Conservation (phyloP, 2,113 vertebrate species). For the Corythornis cristatus region DNA sequence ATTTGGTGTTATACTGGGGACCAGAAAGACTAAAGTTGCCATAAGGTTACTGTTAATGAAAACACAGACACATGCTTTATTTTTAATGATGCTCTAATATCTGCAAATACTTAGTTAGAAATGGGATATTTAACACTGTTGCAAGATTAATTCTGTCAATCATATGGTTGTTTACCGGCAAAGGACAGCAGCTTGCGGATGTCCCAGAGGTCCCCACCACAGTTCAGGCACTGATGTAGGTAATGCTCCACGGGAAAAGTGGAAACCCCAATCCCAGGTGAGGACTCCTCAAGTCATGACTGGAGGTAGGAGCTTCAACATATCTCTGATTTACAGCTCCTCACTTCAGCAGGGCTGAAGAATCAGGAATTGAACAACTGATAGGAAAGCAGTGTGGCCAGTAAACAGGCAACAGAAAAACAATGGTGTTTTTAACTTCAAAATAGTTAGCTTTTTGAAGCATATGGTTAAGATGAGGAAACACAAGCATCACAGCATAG, state of each 20-base stretch:
- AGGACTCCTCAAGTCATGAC: neutral
- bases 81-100: neutral
- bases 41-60: neutral
- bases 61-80: neutral
- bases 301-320: neutral
- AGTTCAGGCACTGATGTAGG: neutral
- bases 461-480: neutral
- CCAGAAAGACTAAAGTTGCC: neutral
- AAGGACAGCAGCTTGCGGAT: neutral
- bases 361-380: accelerated
- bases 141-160: neutral
- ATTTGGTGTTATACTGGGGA: neutral
- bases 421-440: neutral
- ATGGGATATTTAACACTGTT: neutral
- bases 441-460: neutral
- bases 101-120: neutral
- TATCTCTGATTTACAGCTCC: neutral
- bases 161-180: neutral
- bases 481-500: neutral
- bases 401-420: neutral
- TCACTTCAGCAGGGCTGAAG: neutral
- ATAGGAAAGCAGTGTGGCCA: neutral
- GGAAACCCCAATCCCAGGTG: neutral
- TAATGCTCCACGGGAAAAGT: neutral
- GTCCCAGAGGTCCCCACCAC: neutral